These are phyloP conservation scores for Lophius piscatorius DNA, from an alignment of 2,113 vertebrate species.

Conservation along the genomic window DNA sequence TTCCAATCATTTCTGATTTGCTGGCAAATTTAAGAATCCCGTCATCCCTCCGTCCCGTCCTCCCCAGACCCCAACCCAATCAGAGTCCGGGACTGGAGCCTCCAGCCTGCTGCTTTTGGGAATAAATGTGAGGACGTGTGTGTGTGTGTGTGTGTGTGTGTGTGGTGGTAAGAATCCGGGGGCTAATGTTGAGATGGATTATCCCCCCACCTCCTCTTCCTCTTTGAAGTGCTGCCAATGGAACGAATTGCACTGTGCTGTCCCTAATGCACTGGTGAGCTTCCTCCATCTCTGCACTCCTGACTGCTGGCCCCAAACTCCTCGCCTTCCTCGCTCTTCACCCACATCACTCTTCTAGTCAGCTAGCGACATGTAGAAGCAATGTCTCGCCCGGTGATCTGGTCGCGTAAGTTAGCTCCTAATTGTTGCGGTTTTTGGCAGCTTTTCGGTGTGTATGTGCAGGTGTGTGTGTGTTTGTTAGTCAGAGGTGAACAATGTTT, in stretches of 20 bases:
- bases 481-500: no score
- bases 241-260: conserved; percentile 69
- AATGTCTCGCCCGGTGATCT: conserved; percentile 50
- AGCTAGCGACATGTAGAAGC: conserved; percentile 20
- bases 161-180: conserved; percentile 52
- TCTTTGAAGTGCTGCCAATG: conserved; percentile 77
- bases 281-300: conserved; percentile 59
- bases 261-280: conserved; percentile 71
- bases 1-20: conserved; percentile 69
- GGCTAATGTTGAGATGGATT: conserved; percentile 71
- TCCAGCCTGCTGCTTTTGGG: conserved; percentile 45
- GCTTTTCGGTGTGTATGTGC: not conserved
- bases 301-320: conserved; percentile 29
- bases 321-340: not conserved
- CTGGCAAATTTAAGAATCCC: conserved; percentile 70
- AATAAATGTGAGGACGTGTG: conserved; percentile 41
- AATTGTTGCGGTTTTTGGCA: not conserved
- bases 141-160: conserved; percentile 26
- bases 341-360: conserved; percentile 57
- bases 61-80: conserved; percentile 65
- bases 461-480: no score
- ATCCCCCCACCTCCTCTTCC: conserved; percentile 55
- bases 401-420: conserved; percentile 17
- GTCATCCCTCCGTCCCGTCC: conserved; percentile 49
- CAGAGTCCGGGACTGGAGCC: conserved; percentile 45